A percentile compares a stretch with the other conserved stretches of the same genome.
These are phyloP conservation scores for Apeira syringaria DNA, from an alignment of 2,888 invertebrate genomes.

Conservation along the genomic window DNA sequence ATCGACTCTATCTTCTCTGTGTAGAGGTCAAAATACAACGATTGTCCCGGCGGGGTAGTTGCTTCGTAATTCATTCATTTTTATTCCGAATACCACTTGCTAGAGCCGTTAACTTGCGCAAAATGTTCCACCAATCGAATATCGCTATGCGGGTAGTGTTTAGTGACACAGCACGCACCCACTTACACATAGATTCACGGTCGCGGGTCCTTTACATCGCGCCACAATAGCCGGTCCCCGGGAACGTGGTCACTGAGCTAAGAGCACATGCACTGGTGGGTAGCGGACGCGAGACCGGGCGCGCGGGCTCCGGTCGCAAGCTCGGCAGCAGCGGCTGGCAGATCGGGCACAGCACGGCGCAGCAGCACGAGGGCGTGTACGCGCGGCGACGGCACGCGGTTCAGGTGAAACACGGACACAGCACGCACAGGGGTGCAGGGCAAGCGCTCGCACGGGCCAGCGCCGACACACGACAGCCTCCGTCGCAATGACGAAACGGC, in stretches of 20 bases:
- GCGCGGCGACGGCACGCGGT: conserved; percentile 41
- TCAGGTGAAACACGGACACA: conserved; percentile 51
- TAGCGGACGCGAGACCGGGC: conserved; percentile 33
- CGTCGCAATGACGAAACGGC: conserved; percentile 83
- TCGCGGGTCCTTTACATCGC: conserved; percentile 78
- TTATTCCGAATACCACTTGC: conserved; percentile 57
- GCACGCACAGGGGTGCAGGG: conserved; percentile 53
- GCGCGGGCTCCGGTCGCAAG: conserved; percentile 34
- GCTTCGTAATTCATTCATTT: conserved; percentile 68
- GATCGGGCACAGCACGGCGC: conserved; percentile 18
- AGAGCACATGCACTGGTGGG: conserved; percentile 82
- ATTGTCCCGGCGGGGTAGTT: conserved; percentile 43
- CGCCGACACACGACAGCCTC: conserved; percentile 81
- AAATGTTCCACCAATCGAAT: conserved; percentile 59
- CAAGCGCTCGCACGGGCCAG: conserved; percentile 76
- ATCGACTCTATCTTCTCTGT: conserved; percentile 57
- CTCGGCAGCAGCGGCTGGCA: conserved; percentile 28
- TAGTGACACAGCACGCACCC: conserved; percentile 64
- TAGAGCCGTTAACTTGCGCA: conserved; percentile 53
- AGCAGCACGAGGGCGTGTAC: conserved; percentile 45
- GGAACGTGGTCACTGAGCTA: conserved; percentile 84
- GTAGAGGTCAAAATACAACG: conserved; percentile 70
- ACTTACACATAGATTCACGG: conserved; percentile 81
- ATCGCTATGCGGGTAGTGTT: conserved; percentile 57
- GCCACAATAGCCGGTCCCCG: conserved; percentile 88